Base-by-base conservation (phyloP, 2,888 invertebrate genomes). In the Heliconius cydno region DNA sequence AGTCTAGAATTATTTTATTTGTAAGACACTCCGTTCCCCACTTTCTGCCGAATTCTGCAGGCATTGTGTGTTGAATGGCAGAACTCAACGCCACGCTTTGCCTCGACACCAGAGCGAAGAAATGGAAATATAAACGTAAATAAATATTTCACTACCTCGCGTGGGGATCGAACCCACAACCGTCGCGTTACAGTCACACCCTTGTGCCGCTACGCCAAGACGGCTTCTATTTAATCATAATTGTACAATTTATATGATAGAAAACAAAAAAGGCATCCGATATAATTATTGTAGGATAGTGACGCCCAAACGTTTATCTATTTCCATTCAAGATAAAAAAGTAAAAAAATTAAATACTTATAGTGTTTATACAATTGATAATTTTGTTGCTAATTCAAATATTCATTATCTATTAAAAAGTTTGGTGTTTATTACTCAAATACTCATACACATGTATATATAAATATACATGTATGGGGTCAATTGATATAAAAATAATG, bases 281-380 rank as follows among this genome's bases (percentile, higher is more conserved):
- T 60, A 60, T 30, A 4, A 71, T 28, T 46, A 3, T 25, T 30
- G 7, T 52, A 38, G 30, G 30, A 72, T n/a, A n/a, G 34, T 73
- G n/a, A 73, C 34, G 34, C 25, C 15, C 73, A 73, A 60, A 60
- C 38, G n/a, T 34, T 73, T 73, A 73, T 73, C 73, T 38, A 25
- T 70, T 70, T 41, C 25, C 19, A 57, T 38, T 60, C 34, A n/a
- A 73, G 73, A 73, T 73, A 73, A 60, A 57, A 73, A 38, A 6
- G 4, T 22, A n/a, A 34, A 13, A 73, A 25, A 70, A 7, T 15
- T 25, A 15, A 15, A 73, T 38, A 63, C 7, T 25, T 63, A n/a
- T n/a, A 15, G 9, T 30, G 30, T 57, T 72, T 34, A 5, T 34
- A 38, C n/a, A 30, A 73, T 9, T 38, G 25, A 73, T 73, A 73